Conservation (phyloP, 2,113 vertebrate genomes). For the Pterocles orientalis region DNA sequence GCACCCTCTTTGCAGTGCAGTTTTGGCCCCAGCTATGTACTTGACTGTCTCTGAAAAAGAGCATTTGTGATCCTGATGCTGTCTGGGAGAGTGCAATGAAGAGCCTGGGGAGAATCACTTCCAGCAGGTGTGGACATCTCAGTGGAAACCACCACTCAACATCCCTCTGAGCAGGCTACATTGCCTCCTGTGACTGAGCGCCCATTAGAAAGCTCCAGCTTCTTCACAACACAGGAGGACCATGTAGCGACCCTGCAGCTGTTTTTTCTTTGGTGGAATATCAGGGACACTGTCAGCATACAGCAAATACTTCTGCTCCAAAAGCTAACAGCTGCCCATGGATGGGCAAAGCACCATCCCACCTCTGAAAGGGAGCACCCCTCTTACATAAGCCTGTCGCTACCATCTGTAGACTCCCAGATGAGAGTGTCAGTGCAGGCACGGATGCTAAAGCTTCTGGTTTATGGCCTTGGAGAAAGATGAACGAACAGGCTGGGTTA, state of each 20-base stretch:
- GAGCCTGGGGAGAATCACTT: background rate
- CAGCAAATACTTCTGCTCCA: background rate
- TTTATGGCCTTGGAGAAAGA: background rate
- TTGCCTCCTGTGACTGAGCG: accelerated
- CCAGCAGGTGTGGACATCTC: background rate
- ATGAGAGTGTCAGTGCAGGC: accelerated
- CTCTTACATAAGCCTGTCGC: background rate
- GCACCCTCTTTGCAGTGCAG: background rate
- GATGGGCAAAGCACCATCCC: background rate
- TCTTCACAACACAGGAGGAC: background rate
- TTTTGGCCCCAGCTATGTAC: background rate
- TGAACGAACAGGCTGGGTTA: background rate
- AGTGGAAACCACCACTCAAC: background rate
- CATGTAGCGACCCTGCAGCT: accelerated
- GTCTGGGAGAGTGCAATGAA: background rate
- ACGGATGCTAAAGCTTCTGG: background rate
- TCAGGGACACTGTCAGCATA: accelerated
- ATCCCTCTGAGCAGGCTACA: background rate
- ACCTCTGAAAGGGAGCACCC: background rate
- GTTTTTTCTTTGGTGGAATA: background rate
- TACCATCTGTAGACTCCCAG: background rate
- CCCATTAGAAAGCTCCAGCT: background rate
- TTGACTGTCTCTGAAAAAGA: accelerated
- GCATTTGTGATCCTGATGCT: background rate
- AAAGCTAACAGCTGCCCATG: background rate